phyloP scores from a whole-genome alignment of 2,888 invertebrate genomes.

The Hydriomena furcata region DNA sequence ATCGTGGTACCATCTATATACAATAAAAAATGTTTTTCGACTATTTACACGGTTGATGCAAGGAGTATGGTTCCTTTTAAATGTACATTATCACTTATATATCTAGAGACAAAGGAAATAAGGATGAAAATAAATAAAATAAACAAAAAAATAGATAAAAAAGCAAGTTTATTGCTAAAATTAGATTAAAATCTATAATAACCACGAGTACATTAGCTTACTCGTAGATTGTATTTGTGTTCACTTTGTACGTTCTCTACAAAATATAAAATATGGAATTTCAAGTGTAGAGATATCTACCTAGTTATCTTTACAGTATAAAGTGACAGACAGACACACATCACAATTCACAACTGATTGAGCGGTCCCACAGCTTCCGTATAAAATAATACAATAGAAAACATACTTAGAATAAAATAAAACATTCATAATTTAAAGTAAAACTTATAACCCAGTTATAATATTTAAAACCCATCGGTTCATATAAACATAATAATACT shows the following conservation, averaged over 20 bases:
- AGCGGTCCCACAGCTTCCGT: constrained; percentile 60
- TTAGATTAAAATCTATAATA: constrained; percentile 80
- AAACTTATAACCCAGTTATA: constrained; percentile 81
- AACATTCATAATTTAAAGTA: constrained; percentile 79
- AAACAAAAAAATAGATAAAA: constrained; percentile 70
- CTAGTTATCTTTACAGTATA: constrained; percentile 38
- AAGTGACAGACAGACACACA: constrained; percentile 45
- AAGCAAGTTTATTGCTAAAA: constrained; percentile 83
- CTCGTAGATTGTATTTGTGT: constrained; percentile 56
- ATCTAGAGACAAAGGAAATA: constrained; percentile 49
- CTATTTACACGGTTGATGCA: constrained; percentile 76
- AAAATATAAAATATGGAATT: constrained; percentile 59
- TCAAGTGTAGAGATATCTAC: constrained; percentile 33
- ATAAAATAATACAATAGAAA: constrained; percentile 71
- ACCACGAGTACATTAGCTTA: constrained; percentile 78
- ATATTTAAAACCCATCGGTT: constrained; percentile 81
- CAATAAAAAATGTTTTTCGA: constrained; percentile 58
- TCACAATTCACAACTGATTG: constrained; percentile 56
- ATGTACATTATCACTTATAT: constrained; percentile 66
- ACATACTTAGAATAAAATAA: constrained; percentile 76
- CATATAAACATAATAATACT: constrained; percentile 83
- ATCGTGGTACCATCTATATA: constrained; percentile 58
- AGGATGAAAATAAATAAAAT: constrained; percentile 67
- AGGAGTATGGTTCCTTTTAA: constrained; percentile 81
- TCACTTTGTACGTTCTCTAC: constrained; percentile 78